Evolutionary conservation across 2,888 invertebrate genomes (phyloP).

Genomic region (Diogma glabrata): DNA sequence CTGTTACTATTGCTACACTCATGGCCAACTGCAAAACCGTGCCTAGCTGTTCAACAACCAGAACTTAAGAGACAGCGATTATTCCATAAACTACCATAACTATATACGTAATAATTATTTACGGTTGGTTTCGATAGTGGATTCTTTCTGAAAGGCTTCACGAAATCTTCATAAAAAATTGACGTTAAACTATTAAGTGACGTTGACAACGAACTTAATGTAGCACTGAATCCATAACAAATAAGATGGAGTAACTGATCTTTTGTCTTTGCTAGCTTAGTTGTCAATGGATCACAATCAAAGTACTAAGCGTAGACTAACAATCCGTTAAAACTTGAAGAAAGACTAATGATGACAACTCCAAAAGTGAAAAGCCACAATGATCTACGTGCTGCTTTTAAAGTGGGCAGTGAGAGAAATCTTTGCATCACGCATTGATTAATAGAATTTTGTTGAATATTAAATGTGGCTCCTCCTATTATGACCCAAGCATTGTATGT

Average conservation of each 20-base stretch:
- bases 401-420: conserved; percentile 60
- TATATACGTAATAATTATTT: conserved; percentile 47
- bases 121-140: too few relatives aligned
- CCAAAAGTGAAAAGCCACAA: conserved; percentile 54
- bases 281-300: conserved; percentile 67
- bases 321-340: conserved; percentile 46
- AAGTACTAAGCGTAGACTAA: conserved; percentile 62
- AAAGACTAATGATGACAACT: conserved; percentile 26
- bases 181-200: background rate
- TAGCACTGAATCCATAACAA: background rate
- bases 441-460: conserved; percentile 62
- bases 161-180: background rate
- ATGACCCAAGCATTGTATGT: conserved; percentile 63
- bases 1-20: conserved; percentile 54
- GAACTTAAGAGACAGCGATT: conserved; percentile 54
- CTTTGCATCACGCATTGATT: conserved; percentile 81
- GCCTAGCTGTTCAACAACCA: conserved; percentile 56
- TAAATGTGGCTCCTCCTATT: conserved; percentile 64
- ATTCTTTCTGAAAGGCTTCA: background rate
- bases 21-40: conserved; percentile 57
- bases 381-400: conserved; percentile 58
- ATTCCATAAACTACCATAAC: conserved; percentile 52
- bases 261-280: conserved; percentile 60
- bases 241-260: conserved; percentile 43
- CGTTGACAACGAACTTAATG: conserved; percentile 40